Base-by-base conservation (phyloP, 2,888 invertebrate genomes). In the Thymelicus lineola region DNA sequence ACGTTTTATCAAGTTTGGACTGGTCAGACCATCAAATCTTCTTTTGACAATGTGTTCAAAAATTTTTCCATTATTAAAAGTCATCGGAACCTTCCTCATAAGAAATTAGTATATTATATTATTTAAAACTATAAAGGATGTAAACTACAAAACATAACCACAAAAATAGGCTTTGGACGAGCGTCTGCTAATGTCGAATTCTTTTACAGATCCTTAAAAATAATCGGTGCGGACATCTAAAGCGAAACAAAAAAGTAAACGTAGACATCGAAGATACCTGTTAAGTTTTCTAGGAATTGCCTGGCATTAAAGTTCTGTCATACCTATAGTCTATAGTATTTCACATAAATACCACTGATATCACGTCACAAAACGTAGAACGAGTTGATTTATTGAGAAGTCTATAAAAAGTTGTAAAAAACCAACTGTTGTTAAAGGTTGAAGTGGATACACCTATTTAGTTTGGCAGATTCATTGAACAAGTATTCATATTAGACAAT, bases 201-300 rank as follows among this genome's bases (percentile, higher is more conserved):
- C 50, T 60, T 64, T 60, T 71, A 28, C 35, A 38, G 55, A 48
- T 67, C 42, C 36, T 50, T 64, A 68, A 67, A 67, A 64, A 64
- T 59, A 59, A 59, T 60, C 66, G 38, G 20, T 58, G 45, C 61
- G 72, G 63, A 61, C 74, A 78, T 76, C 75, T 71, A 70, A 69
- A 64, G 60, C 67, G 75, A 73, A 71, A 76, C 73, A 76, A 78
- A 76, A 77, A 76, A 75, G 66, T 71, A 72, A 72, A 50, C 70
- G 66, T 69, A 66, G 72, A 70, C 74, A 74, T 71, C 74, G 72
- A 68, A 73, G 75, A 71, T 73, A 75, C 75, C 71, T 72, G 71
- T 74, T 74, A 72, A 72, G 75, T 75, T 74, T 79, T 80, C 78
- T 76, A 63, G 70, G 79, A 80, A 80, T 72, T 70, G 60, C 55